Conservation (phyloP, 2,113 vertebrate genomes). For the Actenoides hombroni region DNA sequence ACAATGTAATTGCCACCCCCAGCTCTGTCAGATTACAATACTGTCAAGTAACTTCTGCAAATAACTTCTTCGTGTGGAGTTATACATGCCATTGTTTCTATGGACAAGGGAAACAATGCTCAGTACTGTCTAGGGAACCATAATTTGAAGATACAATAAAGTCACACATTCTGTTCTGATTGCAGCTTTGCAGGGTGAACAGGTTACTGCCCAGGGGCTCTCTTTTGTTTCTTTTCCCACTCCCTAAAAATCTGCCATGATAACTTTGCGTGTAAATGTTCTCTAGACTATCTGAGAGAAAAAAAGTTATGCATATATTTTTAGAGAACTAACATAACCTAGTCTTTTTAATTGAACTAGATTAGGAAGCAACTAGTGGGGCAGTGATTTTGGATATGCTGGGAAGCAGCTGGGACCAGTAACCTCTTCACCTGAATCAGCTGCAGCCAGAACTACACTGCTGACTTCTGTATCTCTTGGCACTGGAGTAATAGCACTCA, state of each 20-base stretch:
- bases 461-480: constrained; percentile 29
- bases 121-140: neutral
- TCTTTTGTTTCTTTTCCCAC: neutral
- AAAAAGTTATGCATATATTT: neutral
- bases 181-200: constrained; percentile 34
- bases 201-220: constrained; percentile 17
- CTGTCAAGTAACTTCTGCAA: constrained; percentile 5
- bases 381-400: neutral
- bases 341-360: neutral
- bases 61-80: constrained; percentile 15
- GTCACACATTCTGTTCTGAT: constrained; percentile 1
- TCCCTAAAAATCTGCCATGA: neutral
- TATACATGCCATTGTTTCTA: constrained; percentile 14
- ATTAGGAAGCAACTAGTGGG: neutral
- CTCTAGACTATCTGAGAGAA: neutral
- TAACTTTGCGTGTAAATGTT: neutral
- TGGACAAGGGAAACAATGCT: constrained; percentile 21
- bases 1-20: neutral
- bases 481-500: neutral
- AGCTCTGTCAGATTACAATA: neutral
- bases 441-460: neutral
- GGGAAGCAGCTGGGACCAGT: neutral
- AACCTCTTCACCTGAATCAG: neutral
- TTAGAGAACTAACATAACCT: neutral
- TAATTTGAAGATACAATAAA: constrained; percentile 16